Evolutionary conservation across 2,888 invertebrate genomes (phyloP).

Genomic region (Chamaedrilus cognettii): DNA sequence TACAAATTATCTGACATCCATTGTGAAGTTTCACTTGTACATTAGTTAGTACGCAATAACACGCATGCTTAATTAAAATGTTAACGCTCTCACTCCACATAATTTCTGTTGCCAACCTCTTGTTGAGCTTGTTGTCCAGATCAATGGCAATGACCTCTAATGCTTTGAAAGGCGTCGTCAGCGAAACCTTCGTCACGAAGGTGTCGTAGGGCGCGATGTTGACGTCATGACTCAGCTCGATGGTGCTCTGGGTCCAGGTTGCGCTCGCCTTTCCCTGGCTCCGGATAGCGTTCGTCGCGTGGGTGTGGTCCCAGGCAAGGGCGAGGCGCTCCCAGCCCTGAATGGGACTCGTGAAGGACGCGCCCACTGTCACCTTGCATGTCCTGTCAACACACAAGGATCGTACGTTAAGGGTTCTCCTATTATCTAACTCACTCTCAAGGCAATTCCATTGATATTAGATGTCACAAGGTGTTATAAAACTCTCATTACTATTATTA

Average conservation of each 20-base stretch:
- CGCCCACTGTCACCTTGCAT: not conserved
- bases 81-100: no score
- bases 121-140: slow-evolving; percentile 17
- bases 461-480: no score
- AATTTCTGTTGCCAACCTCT: no score
- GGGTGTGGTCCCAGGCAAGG: slow-evolving; percentile 17
- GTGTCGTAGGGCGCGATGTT: slow-evolving; percentile 3
- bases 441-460: no score
- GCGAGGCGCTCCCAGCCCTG: slow-evolving; percentile 9
- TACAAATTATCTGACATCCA: no score
- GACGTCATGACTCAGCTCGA: slow-evolving; percentile 25
- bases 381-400: not conserved
- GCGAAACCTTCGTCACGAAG: slow-evolving; percentile 6
- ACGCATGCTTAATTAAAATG: no score
- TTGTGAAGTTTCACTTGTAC: no score
- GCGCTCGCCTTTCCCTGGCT: slow-evolving; percentile 13
- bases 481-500: no score
- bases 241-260: slow-evolving; percentile 17
- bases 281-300: slow-evolving; percentile 5
- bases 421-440: not conserved
- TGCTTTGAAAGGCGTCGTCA: slow-evolving; percentile 29
- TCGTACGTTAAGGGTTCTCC: no score
- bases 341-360: slow-evolving; percentile 19
- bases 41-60: no score
- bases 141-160: slow-evolving; percentile 22